Evolutionary conservation across 2,113 vertebrate genomes (phyloP).

Genomic region (Pituophis catenifer): DNA sequence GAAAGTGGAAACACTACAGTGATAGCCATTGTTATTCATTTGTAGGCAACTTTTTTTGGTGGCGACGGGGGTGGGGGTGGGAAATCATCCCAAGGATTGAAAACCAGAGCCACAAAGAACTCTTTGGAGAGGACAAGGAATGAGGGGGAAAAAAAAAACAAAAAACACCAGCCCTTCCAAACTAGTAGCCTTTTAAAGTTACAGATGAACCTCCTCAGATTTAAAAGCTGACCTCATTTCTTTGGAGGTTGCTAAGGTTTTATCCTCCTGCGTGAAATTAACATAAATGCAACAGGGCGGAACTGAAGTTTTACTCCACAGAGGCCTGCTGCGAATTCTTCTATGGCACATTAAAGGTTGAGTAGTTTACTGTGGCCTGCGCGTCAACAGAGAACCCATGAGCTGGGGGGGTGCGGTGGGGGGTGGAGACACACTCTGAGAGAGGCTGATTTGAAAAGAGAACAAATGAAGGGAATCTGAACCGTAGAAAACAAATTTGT

Average conservation of each 20-base stretch:
- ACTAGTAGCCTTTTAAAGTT: background rate
- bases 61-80: background rate
- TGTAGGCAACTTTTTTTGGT: background rate
- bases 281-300: slow-evolving; percentile 34
- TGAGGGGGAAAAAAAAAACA: background rate
- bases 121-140: background rate
- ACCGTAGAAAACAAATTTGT: background rate
- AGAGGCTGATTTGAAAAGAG: background rate
- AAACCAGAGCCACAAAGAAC: background rate
- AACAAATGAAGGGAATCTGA: background rate
- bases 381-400: background rate
- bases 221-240: slow-evolving; percentile 27
- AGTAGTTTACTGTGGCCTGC: background rate
- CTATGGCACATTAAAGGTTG: background rate
- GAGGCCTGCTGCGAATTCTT: background rate
- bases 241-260: slow-evolving; percentile 12
- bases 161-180: background rate
- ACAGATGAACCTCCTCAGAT: slow-evolving; percentile 33
- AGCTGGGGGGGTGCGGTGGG: too few species aligned
- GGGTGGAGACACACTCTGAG: background rate
- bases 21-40: background rate
- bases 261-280: slow-evolving; percentile 22
- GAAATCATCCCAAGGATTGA: background rate
- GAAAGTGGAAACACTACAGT: background rate
- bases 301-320: slow-evolving; percentile 9